These are phyloP conservation scores for Dicyrtomina minuta DNA, from an alignment of 2,888 invertebrate species.

Conservation along the genomic window DNA sequence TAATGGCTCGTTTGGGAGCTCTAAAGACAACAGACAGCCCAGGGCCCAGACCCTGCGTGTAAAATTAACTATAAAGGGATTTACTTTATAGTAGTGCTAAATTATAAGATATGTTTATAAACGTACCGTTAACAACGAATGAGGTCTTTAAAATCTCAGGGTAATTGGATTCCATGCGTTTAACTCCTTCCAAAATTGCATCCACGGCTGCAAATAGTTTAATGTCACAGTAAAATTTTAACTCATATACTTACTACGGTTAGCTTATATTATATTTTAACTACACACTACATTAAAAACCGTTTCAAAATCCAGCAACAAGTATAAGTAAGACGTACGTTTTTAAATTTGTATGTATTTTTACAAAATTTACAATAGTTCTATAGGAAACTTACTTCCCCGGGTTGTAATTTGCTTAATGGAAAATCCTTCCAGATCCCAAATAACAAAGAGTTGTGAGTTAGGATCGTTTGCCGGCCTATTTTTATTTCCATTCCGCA, in stretches of 20 bases:
- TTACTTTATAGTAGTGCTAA: too few species aligned
- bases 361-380: too few species aligned
- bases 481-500: slow-evolving; percentile 17
- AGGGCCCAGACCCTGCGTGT: too few species aligned
- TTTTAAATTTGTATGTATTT: too few species aligned
- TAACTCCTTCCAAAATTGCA: slow-evolving; percentile 27
- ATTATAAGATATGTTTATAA: background rate
- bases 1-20: too few species aligned
- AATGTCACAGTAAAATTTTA: background rate
- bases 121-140: slow-evolving; percentile 26
- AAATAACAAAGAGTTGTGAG: slow-evolving; percentile 26
- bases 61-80: too few species aligned
- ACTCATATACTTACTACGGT: background rate
- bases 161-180: slow-evolving; percentile 34
- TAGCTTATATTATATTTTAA: too few species aligned
- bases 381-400: slow-evolving; percentile 28
- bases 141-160: slow-evolving; percentile 32
- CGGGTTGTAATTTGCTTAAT: slow-evolving; percentile 31
- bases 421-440: slow-evolving; percentile 36
- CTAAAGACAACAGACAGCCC: too few species aligned
- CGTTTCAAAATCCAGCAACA: too few species aligned
- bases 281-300: too few species aligned
- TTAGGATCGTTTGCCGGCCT: slow-evolving; percentile 24
- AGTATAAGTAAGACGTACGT: too few species aligned
- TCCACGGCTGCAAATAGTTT: slow-evolving; percentile 29